Conservation (phyloP, 2,888 invertebrate genomes). For the Patella pellucida region DNA sequence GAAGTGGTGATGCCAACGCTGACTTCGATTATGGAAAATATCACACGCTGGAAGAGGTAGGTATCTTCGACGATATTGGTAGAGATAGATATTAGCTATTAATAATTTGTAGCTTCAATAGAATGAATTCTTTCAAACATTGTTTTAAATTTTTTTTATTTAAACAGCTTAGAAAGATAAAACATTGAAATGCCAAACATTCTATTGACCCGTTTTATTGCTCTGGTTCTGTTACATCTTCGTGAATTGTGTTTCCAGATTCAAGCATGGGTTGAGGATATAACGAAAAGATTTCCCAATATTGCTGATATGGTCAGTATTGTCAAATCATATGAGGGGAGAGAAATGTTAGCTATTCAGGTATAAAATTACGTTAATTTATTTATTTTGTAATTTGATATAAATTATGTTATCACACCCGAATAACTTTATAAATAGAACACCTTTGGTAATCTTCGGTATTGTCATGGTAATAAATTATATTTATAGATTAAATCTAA, state of each 20-base stretch:
- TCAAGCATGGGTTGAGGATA: conserved; percentile 41
- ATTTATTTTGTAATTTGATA: too few relatives aligned
- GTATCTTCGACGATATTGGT: not conserved
- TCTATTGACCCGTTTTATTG: too few relatives aligned
- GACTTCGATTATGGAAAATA: conserved; percentile 43
- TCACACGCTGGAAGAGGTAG: conserved; percentile 42
- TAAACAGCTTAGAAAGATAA: not conserved
- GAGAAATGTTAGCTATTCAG: conserved; percentile 41
- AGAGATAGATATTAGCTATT: not conserved
- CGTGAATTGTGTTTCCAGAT: conserved; percentile 34
- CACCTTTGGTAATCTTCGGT: too few relatives aligned
- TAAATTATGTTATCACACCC: too few relatives aligned
- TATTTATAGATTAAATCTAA: too few relatives aligned
- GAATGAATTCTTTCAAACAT: not conserved
- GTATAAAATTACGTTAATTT: conserved; percentile 22
- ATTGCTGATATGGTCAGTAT: conserved; percentile 38
- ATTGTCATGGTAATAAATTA: not conserved
- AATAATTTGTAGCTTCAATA: not conserved
- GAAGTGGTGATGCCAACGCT: not conserved
- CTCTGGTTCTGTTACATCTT: not conserved
- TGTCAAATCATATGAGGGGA: conserved; percentile 46
- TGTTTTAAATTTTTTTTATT: not conserved
- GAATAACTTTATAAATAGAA: too few relatives aligned
- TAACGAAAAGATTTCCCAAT: conserved; percentile 32
- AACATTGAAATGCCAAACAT: too few relatives aligned